Evolutionary conservation across 64 coral and sea anemone genomes (phyloP), one percentile per base, ranked within the genome.

Genomic region (Montipora sp.): DNA sequence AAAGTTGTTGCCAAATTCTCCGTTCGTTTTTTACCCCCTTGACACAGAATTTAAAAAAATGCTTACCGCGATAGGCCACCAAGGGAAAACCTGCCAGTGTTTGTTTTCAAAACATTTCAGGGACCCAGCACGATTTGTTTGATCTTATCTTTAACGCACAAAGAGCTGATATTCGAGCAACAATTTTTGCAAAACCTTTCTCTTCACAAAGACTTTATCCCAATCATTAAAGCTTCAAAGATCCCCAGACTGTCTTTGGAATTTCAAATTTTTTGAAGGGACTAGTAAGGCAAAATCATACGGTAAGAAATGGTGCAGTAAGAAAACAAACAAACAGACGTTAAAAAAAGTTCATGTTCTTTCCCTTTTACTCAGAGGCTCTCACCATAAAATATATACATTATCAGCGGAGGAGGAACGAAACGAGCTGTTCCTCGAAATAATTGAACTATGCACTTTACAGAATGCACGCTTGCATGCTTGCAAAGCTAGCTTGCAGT

Each of bases 301-400:
- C n/a, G 46, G 14, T 71, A 13, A 45, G 16, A 9, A 10, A 14
- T 5, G 18, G 18, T 6, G 61, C 8, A 69, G 8, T 3, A 45
- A 19, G 10, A 61, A 27, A 82, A 50, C 3, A 5, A 46, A 83
- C 21, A 13, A 85, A 47, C 53, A 57, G 11, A 49, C 46, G 16
- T 48, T 8, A 18, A 72, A 20, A 16, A 48, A 48, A n/a, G 20
- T n/a, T 50, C 49, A 5, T 46, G 47, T 71, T 27, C 20, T 46
- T 51, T 85, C 12, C 19, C 47, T 85, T 36, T 85, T 85, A 83
- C 68, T 85, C 44, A 85, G 82, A 85, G 47, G 18, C 19, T 72
- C 82, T 85, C 82, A 71, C 82, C 65, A 85, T 71, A 85, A 71
- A 70, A 85, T 85, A 85, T 85, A 71, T 85, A 85, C 82, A 85